Evolutionary conservation across 2,113 vertebrate species (phyloP).

Genomic region (Cyphomyrus plagiostoma): DNA sequence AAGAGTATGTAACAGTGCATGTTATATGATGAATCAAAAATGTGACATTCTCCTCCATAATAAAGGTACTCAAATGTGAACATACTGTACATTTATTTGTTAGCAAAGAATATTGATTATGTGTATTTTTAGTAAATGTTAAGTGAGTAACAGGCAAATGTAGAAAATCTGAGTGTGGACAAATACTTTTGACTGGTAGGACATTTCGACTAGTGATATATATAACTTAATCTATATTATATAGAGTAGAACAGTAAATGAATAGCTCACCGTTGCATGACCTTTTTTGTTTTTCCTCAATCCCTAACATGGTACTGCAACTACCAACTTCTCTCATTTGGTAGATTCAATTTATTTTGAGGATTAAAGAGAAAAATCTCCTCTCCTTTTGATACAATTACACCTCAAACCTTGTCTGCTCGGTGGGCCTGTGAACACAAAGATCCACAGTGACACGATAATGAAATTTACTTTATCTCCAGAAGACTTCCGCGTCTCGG

Average conservation of each 20-base stretch:
- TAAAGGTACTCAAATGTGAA: too few species aligned
- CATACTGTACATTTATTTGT: too few species aligned
- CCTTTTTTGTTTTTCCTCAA: not conserved
- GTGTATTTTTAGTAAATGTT: too few species aligned
- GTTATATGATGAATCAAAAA: too few species aligned
- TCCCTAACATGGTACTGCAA: not conserved
- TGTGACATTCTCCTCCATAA: too few species aligned
- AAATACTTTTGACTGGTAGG: too few species aligned
- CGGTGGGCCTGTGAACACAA: not conserved
- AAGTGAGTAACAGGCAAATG: too few species aligned
- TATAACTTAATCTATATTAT: not conserved
- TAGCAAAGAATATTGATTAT: too few species aligned
- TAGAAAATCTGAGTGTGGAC: too few species aligned
- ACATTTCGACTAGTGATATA: not conserved
- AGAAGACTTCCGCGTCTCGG: not conserved
- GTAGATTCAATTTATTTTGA: conserved; percentile 19
- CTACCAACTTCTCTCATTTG: conserved; percentile 3
- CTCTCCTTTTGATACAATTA: conserved; percentile 21
- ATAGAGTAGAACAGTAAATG: not conserved
- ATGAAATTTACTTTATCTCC: conserved; percentile 23
- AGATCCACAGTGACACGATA: conserved; percentile 16
- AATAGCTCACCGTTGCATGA: not conserved
- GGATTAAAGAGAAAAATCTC: conserved; percentile 20
- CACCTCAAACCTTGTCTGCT: conserved; percentile 13
- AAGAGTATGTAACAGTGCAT: too few species aligned